A percentile compares a stretch with the other conserved stretches of the same genome.
phyloP scores from a whole-genome alignment of 2,113 vertebrate genomes.

The Lanius ludovicianus region DNA sequence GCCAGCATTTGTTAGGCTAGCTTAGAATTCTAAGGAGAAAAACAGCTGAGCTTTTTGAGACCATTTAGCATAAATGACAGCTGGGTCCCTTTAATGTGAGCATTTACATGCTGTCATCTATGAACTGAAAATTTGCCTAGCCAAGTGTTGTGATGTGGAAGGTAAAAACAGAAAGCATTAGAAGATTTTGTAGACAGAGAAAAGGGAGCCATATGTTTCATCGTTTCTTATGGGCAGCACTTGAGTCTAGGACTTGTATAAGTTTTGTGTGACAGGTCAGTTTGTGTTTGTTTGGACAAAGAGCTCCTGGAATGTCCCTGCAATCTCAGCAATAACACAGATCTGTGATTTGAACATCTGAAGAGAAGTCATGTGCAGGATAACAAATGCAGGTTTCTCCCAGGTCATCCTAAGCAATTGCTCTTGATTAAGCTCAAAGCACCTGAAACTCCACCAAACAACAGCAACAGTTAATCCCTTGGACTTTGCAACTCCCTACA shows the following conservation, averaged over 20 bases:
- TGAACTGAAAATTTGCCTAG: background rate
- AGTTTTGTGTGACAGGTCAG: background rate
- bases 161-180: background rate
- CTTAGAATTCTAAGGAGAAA: background rate
- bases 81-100: background rate
- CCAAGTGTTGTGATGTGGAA: background rate
- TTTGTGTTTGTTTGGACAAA: background rate
- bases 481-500: background rate
- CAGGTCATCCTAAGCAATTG: background rate
- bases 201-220: background rate
- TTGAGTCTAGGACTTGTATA: background rate
- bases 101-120: background rate
- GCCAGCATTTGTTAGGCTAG: background rate
- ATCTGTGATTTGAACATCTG: background rate
- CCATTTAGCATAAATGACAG: background rate
- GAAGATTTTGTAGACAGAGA: background rate
- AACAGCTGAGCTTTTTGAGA: background rate
- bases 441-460: background rate
- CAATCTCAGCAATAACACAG: background rate
- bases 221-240: background rate
- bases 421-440: background rate
- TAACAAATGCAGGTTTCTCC: background rate
- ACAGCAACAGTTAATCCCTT: background rate
- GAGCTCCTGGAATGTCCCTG: background rate
- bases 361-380: background rate